phyloP scores from a whole-genome alignment of 2,888 invertebrate species.

The Scaptomyza reducta region DNA sequence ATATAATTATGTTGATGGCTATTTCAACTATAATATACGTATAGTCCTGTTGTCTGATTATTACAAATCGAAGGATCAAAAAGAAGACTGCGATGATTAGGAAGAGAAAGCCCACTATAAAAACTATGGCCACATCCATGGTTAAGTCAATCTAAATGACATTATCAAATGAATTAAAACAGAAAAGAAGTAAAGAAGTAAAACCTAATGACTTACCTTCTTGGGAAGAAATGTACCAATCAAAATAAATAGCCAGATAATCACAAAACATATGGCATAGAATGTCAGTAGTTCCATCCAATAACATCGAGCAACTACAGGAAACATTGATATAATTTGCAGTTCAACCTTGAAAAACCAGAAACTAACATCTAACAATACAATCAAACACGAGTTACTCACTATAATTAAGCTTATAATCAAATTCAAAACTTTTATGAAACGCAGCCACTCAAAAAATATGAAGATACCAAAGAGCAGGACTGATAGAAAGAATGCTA shows the following conservation, averaged over 20 bases:
- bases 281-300: constrained; percentile 43
- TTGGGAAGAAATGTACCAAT: constrained; percentile 44
- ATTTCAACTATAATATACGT: constrained; percentile 33
- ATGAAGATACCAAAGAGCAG: constrained; percentile 39
- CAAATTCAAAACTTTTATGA: constrained; percentile 14
- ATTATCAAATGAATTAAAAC: background rate
- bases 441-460: constrained; percentile 51
- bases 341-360: constrained; percentile 45
- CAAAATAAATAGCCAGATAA: constrained; percentile 28
- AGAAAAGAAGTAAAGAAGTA: background rate
- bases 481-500: constrained; percentile 35
- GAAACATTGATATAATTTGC: constrained; percentile 54
- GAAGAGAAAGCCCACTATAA: constrained; percentile 52
- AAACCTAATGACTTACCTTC: constrained; percentile 22
- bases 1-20: constrained; percentile 26
- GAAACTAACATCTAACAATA: too few relatives aligned
- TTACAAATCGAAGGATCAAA: constrained; percentile 16
- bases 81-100: constrained; percentile 36
- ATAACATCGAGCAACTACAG: constrained; percentile 13
- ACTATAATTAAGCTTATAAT: constrained; percentile 43
- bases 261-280: constrained; percentile 12
- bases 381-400: constrained; percentile 19
- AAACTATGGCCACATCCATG: constrained; percentile 58
- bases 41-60: background rate
- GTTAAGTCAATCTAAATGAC: constrained; percentile 51